Percentiles rank a stretch among this genome's conserved stretches.
Evolutionary conservation across 2,888 invertebrate species (phyloP).

Genomic region (Ormia ochracea): DNA sequence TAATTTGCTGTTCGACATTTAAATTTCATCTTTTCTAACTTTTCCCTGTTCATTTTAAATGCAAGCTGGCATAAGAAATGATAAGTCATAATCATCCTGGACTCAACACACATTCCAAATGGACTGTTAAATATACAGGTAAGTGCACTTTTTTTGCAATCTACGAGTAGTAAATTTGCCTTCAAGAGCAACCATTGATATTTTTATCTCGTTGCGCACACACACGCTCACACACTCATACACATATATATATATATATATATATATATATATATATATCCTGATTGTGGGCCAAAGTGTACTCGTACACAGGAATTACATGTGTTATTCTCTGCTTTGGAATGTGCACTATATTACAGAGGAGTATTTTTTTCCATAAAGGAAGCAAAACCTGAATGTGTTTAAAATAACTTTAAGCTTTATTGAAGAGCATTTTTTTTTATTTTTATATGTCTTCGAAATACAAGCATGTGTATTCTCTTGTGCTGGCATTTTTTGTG

Average conservation of each 20-base stretch:
- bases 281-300: background rate
- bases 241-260: too few relatives aligned
- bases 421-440: background rate
- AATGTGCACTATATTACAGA: background rate
- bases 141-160: too few relatives aligned
- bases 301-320: background rate
- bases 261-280: too few relatives aligned
- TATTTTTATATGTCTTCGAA: background rate
- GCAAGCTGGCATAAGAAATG: background rate
- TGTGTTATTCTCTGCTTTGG: background rate
- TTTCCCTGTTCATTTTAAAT: slow-evolving; percentile 1
- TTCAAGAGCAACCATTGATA: background rate
- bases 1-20: background rate
- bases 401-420: slow-evolving; percentile 38
- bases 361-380: background rate
- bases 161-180: background rate
- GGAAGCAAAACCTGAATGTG: background rate
- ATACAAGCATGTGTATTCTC: background rate
- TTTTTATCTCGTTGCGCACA: background rate
- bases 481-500: slow-evolving; percentile 10
- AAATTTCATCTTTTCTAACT: background rate
- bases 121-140: background rate
- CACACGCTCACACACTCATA: background rate
- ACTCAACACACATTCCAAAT: slow-evolving; percentile 33
- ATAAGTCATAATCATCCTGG: slow-evolving; percentile 29